Evolutionary conservation across 2,888 invertebrate species (phyloP), one percentile per base, ranked within the genome.

Genomic region (Mongoloraphidia duomilia): DNA sequence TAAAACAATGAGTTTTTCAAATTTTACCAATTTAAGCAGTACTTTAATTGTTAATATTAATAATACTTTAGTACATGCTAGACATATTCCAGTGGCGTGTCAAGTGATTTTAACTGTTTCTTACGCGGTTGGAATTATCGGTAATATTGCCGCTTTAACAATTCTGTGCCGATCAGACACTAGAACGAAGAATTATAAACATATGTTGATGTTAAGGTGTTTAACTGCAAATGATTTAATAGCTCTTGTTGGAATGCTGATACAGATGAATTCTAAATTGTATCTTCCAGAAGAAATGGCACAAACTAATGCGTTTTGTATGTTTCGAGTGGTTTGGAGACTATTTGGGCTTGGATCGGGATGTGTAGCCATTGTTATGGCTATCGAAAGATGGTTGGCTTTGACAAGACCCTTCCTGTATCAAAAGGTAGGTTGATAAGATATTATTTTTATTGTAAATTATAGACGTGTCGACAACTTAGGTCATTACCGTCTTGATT

Each of bases 331-430:
- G 8, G 69, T 85, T 47, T 79, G 87, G 69, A 75, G 90, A 51
- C 79, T 83, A 56, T 90, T 90, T 67, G 91, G 90, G 44, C 74
- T 90, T 51, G 87, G 87, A 60, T 88, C 89, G 56, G 90, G 89
- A 41, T 86, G 87, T 68, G 87, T 90, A 58, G 88, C 90, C 17
- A 80, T 87, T 61, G 83, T 89, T 50, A 91, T 91, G 90, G 89
- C 90, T 10, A 76, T 82, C 36, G 90, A 91, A 67, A 73, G 91
- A 55, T 91, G 85, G 80, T 73, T 90, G 61, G 90, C 91, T 17
- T 76, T 91, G 57, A 88, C 90, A 10, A 74, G 84, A 56, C 90
- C 90, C 38, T 91, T 91, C 67, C 73, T 85, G 58, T 91, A 90
- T 65, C 89, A 89, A 66, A 87, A 87, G 82, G 90, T 90, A 68